Evolutionary conservation across 2,888 invertebrate genomes (phyloP), one percentile per base, ranked within the genome.

Genomic region (Cecidostiba fungosa): DNA sequence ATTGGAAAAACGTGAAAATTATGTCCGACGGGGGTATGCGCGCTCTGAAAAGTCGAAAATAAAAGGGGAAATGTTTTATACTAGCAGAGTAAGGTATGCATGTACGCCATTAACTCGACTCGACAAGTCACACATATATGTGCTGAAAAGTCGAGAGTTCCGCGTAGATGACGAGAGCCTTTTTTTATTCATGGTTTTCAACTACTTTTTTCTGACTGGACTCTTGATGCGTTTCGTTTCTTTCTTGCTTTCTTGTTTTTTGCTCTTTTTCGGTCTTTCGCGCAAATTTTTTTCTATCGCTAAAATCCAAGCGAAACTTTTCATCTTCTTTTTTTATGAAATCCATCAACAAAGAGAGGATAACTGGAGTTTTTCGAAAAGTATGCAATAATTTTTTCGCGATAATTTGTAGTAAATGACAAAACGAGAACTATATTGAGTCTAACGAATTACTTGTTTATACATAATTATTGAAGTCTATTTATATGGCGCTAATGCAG

Each of bases 21-120:
- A n/a, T n/a, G n/a, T n/a, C n/a, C n/a, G n/a, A n/a, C n/a, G n/a
- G n/a, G n/a, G n/a, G n/a, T n/a, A n/a, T n/a, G n/a, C n/a, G n/a
- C n/a, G n/a, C n/a, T n/a, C n/a, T n/a, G n/a, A n/a, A n/a, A n/a
- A n/a, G n/a, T n/a, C n/a, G n/a, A n/a, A n/a, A n/a, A 1, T 5
- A 54, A 19, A 14, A 54, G 54, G 54, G 12, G n/a, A 47, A 74
- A 66, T 74, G 62, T 74, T 76, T 69, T 32, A n/a, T n/a, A 47
- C 66, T 16, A 36, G 32, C 6, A 19, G 36, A 26, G 26, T 10
- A 29, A 77, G 50, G 43, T 54, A 72, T 66, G 84, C 69, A 81
- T 79, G 77, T 85, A 86, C 32, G 78, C 87, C 86, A 86, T 86
- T 87, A 85, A 87, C 88, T 84, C 84, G 87, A 70, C 59, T 66